Base-by-base conservation (phyloP, 2,888 invertebrate species). In the Thalpophila matura region DNA sequence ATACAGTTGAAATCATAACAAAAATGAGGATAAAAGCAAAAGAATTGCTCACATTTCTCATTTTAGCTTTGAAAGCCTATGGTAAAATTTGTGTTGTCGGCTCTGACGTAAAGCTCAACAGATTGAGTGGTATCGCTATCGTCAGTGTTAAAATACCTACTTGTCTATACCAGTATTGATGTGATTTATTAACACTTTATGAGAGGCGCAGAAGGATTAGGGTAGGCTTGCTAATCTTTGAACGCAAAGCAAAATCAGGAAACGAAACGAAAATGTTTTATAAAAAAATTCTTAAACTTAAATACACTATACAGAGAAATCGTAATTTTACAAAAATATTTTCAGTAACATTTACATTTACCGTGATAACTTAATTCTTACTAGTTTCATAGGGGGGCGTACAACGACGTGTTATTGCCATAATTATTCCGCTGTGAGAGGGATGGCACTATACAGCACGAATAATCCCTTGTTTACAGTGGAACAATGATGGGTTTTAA, bases 81-180 rank as follows among this genome's bases (percentile, higher is more conserved):
- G 72, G 63, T 68, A 78, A 71, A 62, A 58, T 74, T 58, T 37
- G 63, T 67, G 79, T 60, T 78, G 71, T 80, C 81, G 62, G 60
- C 64, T 47, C 43, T 80, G 81, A 78, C 78, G 79, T 59, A 79
- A 65, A 58, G n/a, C 61, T 62, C 58, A 26, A 47, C 49, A 49
- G 65, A 74, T 56, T 74, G 75, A 78, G 76, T 75, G 76, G 80
- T 64, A 33, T 67, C 50, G 56, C 55, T 75, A 75, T 80, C 79
- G 42, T 43, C 45, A 45, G 59, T 54, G 64, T 64, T 80, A 74
- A 68, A 77, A 80, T 72, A 67, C n/a, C n/a, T n/a, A n/a, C 60
- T 59, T 63, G 45, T 64, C 56, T 51, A 60, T 79, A 54, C 49
- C 38, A 40, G 26, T 31, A 26, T 29, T 42, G 51, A 42, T 9